Evolutionary conservation across 1,140 invertebrate species (phyloP), one percentile per base, ranked within the genome.

Genomic region (Vanessa tameamea): DNA sequence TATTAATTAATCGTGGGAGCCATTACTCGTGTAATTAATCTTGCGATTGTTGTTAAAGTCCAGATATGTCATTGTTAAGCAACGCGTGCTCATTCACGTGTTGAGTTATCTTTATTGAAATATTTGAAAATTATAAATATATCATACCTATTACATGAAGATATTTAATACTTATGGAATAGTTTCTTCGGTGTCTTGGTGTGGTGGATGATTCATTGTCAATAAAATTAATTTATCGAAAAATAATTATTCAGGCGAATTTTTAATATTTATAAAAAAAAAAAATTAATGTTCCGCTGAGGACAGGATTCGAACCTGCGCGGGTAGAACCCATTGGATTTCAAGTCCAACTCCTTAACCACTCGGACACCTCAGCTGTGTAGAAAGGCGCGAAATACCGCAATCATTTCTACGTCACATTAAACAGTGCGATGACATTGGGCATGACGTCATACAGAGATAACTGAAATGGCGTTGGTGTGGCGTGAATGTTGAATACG

Each of bases 231-330:
- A 8, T 8, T 9, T 43, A 43, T 43, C 4, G 13, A 20, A 55
- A 16, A 16, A 16, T 20, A 53, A 66, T 51, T 66, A 15, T 50
- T 26, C 15, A 9, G 26, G n/a, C 9, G 53, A n/a, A 31, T 31
- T 51, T 51, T 2, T 31, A 31, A 13, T 37, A 20, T 13, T 69
- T 50, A 69, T 50, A 59, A 48, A 48, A 31, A 53, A 66, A 72
- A 68, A 31, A 67, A 43, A 23, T 61, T 8, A 70, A 66, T 0
- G 12, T 1, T 1, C 47, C 75, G 75, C 75, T 76, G 75, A 76
- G 75, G 75, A 76, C 75, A 79, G 78, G 78, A 79, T 79, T 79
- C 78, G 78, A 79, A 79, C 78, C 78, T 79, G 77, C 77, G 77
- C 77, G 71, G 71, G 71, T 72, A 72, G 64, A 72, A 72, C 71